Percentiles rank a stretch among this genome's conserved stretches.
Evolutionary conservation across 2,113 vertebrate genomes (phyloP).

Genomic region (Catharus bicknelli): DNA sequence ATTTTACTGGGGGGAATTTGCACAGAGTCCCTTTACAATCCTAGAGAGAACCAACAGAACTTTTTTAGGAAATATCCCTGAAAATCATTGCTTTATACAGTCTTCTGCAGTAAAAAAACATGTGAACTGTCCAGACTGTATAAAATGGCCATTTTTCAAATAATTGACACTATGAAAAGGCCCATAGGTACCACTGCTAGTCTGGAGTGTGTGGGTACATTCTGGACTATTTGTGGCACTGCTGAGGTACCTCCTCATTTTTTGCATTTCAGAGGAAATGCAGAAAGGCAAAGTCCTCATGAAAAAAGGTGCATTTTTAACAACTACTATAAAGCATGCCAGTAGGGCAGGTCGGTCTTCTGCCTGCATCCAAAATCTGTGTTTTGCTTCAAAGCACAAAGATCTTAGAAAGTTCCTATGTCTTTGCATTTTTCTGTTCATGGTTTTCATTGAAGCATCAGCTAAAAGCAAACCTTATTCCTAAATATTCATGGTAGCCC

Average conservation of each 20-base stretch:
- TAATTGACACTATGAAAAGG: neutral
- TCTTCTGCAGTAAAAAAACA: neutral
- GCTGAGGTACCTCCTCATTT: neutral
- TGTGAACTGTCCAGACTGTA: neutral
- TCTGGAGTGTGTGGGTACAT: rapidly evolving
- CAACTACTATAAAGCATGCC: neutral
- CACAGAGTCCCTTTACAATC: neutral
- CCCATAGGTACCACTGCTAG: neutral
- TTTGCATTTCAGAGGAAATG: neutral
- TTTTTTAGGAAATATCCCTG: neutral
- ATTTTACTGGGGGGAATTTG: neutral
- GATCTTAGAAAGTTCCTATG: neutral
- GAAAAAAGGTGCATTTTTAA: neutral
- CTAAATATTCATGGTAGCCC: neutral
- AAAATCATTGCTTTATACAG: neutral
- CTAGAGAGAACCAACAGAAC: neutral
- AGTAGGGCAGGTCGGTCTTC: neutral
- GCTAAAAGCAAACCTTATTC: neutral
- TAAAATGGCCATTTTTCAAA: neutral
- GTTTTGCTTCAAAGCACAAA: neutral
- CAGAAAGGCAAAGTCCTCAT: neutral
- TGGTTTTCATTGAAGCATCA: neutral
- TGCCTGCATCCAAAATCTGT: neutral
- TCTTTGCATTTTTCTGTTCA: neutral
- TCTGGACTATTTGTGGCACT: neutral